A percentile compares a stretch with the other conserved stretches of the same genome.
Conservation (phyloP, 1,140 invertebrate genomes). For the Pseudachorutes palmiensis region DNA sequence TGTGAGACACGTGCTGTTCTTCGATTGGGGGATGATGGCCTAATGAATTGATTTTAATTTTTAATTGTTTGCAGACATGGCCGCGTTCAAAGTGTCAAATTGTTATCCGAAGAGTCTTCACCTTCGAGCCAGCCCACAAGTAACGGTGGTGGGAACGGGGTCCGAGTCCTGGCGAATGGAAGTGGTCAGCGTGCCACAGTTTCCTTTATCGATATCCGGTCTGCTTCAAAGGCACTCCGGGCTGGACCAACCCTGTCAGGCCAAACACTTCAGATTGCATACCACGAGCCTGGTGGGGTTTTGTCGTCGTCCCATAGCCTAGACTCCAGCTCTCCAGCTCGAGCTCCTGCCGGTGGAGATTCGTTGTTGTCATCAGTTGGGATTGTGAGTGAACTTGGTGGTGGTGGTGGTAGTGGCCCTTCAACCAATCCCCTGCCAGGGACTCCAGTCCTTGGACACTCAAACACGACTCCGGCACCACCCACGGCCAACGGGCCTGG, state of each 20-base stretch:
- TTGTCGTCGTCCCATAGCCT: too few relatives aligned
- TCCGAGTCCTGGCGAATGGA: constrained; percentile 48
- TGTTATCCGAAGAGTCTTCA: constrained; percentile 56
- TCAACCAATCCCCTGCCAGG: constrained; percentile 24
- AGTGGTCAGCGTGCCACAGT: constrained; percentile 62
- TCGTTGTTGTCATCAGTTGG: neutral
- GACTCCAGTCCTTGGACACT: neutral
- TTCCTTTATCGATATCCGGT: constrained; percentile 94
- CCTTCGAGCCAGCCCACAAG: constrained; percentile 43
- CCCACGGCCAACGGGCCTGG: neutral
- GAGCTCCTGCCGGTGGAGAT: neutral
- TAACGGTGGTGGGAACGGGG: constrained; percentile 49
- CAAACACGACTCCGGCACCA: neutral
- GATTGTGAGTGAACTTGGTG: constrained; percentile 7
- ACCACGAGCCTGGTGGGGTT: constrained; percentile 78
- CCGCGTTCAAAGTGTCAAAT: constrained; percentile 90
- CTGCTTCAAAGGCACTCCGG: constrained; percentile 83
- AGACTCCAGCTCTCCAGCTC: neutral
- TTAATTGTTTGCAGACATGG: constrained; percentile 74
- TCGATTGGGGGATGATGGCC: neutral
- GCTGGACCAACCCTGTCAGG: constrained; percentile 77
- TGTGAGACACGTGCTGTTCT: too few relatives aligned
- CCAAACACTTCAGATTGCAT: constrained; percentile 56
- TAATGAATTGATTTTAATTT: constrained; percentile 18
- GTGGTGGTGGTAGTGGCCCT: constrained; percentile 5